Conservation (phyloP, 2,888 invertebrate species). For the Leuctra nigra region DNA sequence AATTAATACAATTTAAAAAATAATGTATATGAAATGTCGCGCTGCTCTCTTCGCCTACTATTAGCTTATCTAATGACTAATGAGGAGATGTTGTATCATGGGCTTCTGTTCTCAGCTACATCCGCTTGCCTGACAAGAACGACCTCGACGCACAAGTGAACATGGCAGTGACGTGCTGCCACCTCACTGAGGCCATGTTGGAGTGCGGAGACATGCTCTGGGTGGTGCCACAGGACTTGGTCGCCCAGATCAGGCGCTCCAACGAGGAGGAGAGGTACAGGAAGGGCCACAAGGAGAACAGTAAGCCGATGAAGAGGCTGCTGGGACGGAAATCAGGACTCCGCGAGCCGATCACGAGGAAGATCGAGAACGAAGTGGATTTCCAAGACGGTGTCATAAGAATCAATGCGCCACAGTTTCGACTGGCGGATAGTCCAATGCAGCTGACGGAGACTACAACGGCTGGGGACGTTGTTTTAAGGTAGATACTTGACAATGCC, state of each 20-base stretch:
- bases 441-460: conserved; percentile 40
- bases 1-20: too few species aligned
- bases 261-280: conserved; percentile 37
- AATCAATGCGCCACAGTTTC: conserved; percentile 39
- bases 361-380: conserved; percentile 37
- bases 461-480: conserved; percentile 44
- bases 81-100: too few species aligned
- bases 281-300: conserved; percentile 33
- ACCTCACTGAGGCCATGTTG: conserved; percentile 77
- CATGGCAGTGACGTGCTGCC: conserved; percentile 82
- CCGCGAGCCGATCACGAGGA: conserved; percentile 34
- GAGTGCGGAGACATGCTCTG: conserved; percentile 71
- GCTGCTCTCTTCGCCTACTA: too few species aligned
- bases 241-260: conserved; percentile 53
- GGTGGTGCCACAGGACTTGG: conserved; percentile 66
- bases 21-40: too few species aligned
- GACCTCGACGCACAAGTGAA: conserved; percentile 68
- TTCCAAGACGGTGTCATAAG: conserved; percentile 35
- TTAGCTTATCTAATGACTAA: too few species aligned
- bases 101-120: too few species aligned
- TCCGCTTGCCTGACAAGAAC: conserved; percentile 55
- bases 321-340: conserved; percentile 32
- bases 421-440: conserved; percentile 37
- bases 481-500: conserved; percentile 35
- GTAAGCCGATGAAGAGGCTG: conserved; percentile 36